Base-by-base conservation (phyloP, 2,113 vertebrate genomes). In the Upupa epops region DNA sequence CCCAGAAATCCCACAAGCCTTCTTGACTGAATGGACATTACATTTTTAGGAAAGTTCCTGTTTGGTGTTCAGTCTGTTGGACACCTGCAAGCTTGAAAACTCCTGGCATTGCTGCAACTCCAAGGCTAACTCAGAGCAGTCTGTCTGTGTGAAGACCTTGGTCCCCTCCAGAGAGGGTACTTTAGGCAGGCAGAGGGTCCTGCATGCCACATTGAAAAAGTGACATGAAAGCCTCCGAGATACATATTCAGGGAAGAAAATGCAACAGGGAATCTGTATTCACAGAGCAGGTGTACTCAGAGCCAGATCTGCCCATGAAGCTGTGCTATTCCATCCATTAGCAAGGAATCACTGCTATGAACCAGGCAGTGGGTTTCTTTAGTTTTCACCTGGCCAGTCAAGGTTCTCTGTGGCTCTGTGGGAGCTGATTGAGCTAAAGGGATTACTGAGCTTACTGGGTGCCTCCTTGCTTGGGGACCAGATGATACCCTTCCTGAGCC, bases 101-200 rank as follows among this genome's bases (percentile, higher is more conserved):
- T 66, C 31, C 42, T 32, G 29, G 12, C 0, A 0, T n/a, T 78
- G 32, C 42, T 75, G 24, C 13, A 72, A 20, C 21, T 63, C 52
- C 58, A 76, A 29, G 28, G 46, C 18, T 32, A 48, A 60, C n/a
- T 52, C 28, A 29, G 31, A 64, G 17, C 45, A 81, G 16, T 3
- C 32, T 45, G 16, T 3, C 32, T 45, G 3, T 17, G 40, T 14
- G 28, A 59, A 89, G 5, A 72, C 32, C 15, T 48, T 5, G 1
- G 7, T 63, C 48, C 15, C 32, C 34, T 63, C 32, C 66, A 79
- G 17, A 16, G 22, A 58, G 56, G 12, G 14, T 19, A 20, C 42
- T 37, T 48, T 28, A n/a, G 51, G 25, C 54, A 79, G n/a, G 26
- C 40, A 60, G 31, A 77, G 55, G 5, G 65, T 65, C n/a, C 60